These are phyloP conservation scores for Gorsachius goisagi DNA, from an alignment of 2,113 vertebrate species.

Conservation along the genomic window DNA sequence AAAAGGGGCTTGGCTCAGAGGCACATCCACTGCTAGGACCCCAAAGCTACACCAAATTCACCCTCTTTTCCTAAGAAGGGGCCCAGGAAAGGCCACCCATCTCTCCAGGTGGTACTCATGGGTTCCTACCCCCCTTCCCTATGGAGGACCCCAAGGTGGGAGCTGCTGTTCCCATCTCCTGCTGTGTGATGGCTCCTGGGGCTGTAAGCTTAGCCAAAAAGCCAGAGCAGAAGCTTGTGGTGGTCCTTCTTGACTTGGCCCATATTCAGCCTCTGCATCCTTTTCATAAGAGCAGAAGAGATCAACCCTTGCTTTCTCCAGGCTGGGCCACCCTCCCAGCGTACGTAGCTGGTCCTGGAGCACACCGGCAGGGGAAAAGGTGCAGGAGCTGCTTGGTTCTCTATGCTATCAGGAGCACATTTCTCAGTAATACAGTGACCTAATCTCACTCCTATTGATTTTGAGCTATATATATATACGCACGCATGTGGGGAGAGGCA, in stretches of 20 bases:
- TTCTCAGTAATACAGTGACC: constrained; percentile 31
- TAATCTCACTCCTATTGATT: constrained; percentile 53
- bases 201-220: background rate
- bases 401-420: background rate
- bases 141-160: background rate
- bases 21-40: background rate
- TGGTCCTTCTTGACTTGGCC: background rate
- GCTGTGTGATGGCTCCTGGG: background rate
- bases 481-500: background rate
- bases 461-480: background rate
- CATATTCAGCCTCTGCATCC: background rate
- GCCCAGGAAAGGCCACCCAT: background rate
- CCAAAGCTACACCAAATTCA: background rate
- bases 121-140: background rate
- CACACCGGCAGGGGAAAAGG: background rate
- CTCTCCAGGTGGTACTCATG: background rate
- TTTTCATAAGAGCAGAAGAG: background rate
- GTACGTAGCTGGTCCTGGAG: background rate
- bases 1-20: background rate
- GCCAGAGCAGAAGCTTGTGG: background rate
- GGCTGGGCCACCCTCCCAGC: background rate
- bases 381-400: background rate
- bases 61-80: background rate
- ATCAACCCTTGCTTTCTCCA: background rate
- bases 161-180: background rate